Evolutionary conservation across 1,140 invertebrate genomes (phyloP), one percentile per base, ranked within the genome.

Genomic region (Temnothorax curvispinosus): DNA sequence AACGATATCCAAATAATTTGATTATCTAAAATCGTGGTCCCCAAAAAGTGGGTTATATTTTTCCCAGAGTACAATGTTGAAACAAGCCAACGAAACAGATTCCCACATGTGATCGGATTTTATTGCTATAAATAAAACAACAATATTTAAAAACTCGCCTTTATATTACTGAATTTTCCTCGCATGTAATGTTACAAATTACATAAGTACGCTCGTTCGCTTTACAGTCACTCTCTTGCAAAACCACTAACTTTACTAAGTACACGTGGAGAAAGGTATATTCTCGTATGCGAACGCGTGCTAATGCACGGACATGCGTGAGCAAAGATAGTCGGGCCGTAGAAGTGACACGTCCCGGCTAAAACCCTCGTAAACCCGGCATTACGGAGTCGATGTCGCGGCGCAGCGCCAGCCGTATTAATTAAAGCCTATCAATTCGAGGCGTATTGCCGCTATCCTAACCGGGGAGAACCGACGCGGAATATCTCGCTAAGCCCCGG

Each of bases 341-440:
- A 88, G 84, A 89, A 91, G 89, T 94, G 94, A 94, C 93, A 93
- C 84, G 91, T 86, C 89, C 87, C 67, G 52, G 87, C 91, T 91
- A 94, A 94, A 94, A 93, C 90, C 91, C 91, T 91, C 93, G 89
- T 94, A 94, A 94, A 93, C 92, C 92, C 88, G 47, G 91, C 89
- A 94, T 94, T 94, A 94, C 92, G 89, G 88, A 93, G 90, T 94
- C 91, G 89, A 71, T 92, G 90, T 92, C 92, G 91, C 89, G 91
- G 84, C 60, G 87, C 87, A 75, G 54, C 44, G 21, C 58, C 72
- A 64, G 81, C 88, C 89, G 89, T 93, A 94, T 94, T 93, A 94
- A 94, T 93, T 92, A 94, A 93, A 93, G 90, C 88, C 91, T 92
- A 93, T 93, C 92, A 93, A 93, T 94, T 93, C 88, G 89, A 89